phyloP scores from a whole-genome alignment of 2,888 invertebrate species.

The Helleia helle region DNA sequence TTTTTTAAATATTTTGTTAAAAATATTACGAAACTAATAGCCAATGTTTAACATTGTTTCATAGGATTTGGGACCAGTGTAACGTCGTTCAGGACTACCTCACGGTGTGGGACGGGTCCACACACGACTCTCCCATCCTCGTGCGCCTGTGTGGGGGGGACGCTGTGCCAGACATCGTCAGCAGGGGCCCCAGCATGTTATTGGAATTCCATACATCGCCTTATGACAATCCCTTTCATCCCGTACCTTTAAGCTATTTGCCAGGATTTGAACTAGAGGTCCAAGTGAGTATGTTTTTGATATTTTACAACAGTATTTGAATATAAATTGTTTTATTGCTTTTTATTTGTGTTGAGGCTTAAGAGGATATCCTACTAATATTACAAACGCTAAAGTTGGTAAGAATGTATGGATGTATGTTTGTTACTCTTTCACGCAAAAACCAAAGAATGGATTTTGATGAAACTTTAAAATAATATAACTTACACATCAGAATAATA shows the following conservation, averaged over 20 bases:
- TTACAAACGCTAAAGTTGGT: no score
- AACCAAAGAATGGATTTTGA: no score
- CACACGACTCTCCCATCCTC: conserved; percentile 79
- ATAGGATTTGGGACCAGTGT: conserved; percentile 86
- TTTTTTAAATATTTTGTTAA: no score
- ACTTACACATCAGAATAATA: no score
- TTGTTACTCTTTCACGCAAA: no score
- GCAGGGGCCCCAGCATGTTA: conserved; percentile 84
- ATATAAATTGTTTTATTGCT: no score
- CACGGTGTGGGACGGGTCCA: conserved; percentile 86
- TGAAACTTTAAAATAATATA: no score
- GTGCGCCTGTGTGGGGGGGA: conserved; percentile 88
- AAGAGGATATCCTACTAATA: no score
- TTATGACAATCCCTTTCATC: conserved; percentile 87
- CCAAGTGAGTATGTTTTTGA: conserved; percentile 80
- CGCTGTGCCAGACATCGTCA: conserved; percentile 85
- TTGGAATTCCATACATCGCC: conserved; percentile 87
- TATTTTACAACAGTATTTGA: no score
- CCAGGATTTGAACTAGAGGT: conserved; percentile 89
- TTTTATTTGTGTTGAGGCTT: no score
- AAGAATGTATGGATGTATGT: no score
- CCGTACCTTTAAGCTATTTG: conserved; percentile 82
- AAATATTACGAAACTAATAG: no score
- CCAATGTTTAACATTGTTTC: conserved; percentile 10
- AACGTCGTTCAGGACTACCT: conserved; percentile 87